Evolutionary conservation across 2,888 invertebrate genomes (phyloP).

Genomic region (Odontocolon sp.): DNA sequence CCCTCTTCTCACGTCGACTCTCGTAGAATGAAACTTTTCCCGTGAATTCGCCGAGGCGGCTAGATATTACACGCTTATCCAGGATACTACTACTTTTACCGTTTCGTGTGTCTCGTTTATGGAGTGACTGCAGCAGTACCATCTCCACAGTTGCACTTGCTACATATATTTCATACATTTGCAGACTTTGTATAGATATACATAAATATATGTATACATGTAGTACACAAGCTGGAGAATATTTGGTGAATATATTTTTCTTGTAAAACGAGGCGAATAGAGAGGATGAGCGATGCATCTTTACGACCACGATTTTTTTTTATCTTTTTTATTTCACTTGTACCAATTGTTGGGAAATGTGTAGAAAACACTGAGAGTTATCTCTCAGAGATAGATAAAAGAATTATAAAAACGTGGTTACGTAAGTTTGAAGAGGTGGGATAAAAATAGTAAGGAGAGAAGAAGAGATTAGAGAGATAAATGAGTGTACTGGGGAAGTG

Average conservation of each 20-base stretch:
- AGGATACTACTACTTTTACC: slow-evolving; percentile 36
- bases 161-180: slow-evolving; percentile 6
- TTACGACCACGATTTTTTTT: too few species aligned
- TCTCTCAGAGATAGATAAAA: too few species aligned
- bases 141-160: not conserved
- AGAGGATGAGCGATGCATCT: too few species aligned
- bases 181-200: not conserved
- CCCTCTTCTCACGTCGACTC: slow-evolving; percentile 47
- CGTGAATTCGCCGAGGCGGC: slow-evolving; percentile 59
- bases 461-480: slow-evolving; percentile 2
- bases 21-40: slow-evolving; percentile 58
- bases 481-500: too few species aligned
- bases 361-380: too few species aligned
- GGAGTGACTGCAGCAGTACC: slow-evolving; percentile 61
- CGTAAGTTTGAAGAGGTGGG: too few species aligned
- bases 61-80: slow-evolving; percentile 57
- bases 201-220: not conserved
- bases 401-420: not conserved
- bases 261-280: not conserved
- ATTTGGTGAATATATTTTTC: not conserved
- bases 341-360: too few species aligned
- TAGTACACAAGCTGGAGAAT: slow-evolving; percentile 2
- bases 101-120: slow-evolving; percentile 63
- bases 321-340: too few species aligned
- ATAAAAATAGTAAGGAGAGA: not conserved